Evolutionary conservation across 2,113 vertebrate genomes (phyloP), one percentile per base, ranked within the genome.

Genomic region (Syngnathus typhle): DNA sequence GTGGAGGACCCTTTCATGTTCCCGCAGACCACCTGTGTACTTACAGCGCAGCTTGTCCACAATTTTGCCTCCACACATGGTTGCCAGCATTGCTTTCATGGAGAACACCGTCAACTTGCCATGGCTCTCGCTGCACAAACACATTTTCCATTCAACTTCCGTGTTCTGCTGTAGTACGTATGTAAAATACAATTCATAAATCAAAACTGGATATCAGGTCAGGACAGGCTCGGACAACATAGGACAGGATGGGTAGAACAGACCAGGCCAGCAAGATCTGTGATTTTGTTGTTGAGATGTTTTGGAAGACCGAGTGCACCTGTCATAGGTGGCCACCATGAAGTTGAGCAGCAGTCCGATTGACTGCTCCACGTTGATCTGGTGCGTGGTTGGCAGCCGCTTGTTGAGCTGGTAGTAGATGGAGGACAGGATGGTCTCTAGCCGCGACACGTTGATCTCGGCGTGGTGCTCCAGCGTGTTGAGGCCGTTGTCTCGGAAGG

Each of bases 351-450:
- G 95, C 38, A 98, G 93, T 81, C 95, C 96, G 82, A 98, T 96
- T 87, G 94, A 97, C 72, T 96, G 96, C 52, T 98, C 97, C 81
- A 99, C 97, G 0, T 93, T 95, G 91, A 99, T 98, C 73, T 98
- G 97, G 91, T 99, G 96, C 3, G 94, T 96, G 38, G 96, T 98
- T 47, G 97, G 96, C 54, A 99, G 93, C 69, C 96, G 93, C 73
- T 99, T 99, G 90, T 96, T 99, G 36, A 99, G 92, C 92, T 99
- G 97, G 88, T 94, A 98, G 89, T 98, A 99, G 85, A 98, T 92
- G 79, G 97, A 99, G 7, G 97, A 98, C 79, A 99, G 92, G 86
- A 98, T 98, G 0, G 97, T 98, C 75, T 99, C 97, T 16, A 99
- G 91, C 9, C 96, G 93, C n/a, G 96, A 98, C 83, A 99, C 95